These are phyloP conservation scores for Zaprionus davidi DNA, from an alignment of 1,140 invertebrate genomes.

Conservation along the genomic window DNA sequence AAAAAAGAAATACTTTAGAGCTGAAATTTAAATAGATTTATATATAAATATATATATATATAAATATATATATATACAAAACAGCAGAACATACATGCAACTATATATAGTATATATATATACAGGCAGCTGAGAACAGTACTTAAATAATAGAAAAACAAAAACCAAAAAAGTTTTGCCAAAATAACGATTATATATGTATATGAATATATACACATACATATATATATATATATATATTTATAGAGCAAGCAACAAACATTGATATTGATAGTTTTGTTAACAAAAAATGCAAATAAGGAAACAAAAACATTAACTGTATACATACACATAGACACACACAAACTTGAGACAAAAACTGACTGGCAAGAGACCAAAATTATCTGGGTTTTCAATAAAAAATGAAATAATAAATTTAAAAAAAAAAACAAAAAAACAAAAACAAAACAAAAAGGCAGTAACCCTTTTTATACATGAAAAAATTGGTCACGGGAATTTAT, in stretches of 20 bases:
- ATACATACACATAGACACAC: constrained; percentile 55
- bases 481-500: constrained; percentile 26
- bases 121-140: constrained; percentile 65
- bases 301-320: constrained; percentile 49
- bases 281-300: constrained; percentile 47
- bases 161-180: constrained; percentile 68
- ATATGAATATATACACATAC: constrained; percentile 19
- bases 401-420: constrained; percentile 44
- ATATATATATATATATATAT: constrained; percentile 72
- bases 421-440: constrained; percentile 50
- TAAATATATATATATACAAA: constrained; percentile 27
- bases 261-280: constrained; percentile 80
- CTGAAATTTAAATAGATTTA: constrained; percentile 76
- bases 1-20: constrained; percentile 65
- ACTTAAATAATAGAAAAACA: constrained; percentile 55
- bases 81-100: constrained; percentile 40
- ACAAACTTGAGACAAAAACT: constrained; percentile 81
- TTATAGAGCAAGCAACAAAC: constrained; percentile 76
- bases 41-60: constrained; percentile 62
- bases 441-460: constrained; percentile 40
- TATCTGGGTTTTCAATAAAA: constrained; percentile 81
- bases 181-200: constrained; percentile 73
- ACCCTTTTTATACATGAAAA: constrained; percentile 70
- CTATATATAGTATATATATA: constrained; percentile 35
- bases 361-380: constrained; percentile 83